Conservation (phyloP, 2,888 invertebrate genomes). For the Nymphalis polychloros region DNA sequence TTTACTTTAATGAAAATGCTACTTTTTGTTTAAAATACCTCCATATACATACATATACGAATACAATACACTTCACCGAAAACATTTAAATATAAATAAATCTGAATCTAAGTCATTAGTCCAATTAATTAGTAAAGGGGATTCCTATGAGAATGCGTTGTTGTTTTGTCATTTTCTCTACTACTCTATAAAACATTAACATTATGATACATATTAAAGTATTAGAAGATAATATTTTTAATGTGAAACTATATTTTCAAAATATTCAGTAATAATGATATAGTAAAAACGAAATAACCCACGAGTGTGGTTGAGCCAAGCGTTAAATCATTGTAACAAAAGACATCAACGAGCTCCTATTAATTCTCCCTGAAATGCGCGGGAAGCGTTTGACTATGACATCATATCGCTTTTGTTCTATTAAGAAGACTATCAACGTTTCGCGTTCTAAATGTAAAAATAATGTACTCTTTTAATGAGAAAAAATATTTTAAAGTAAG, state of each 20-base stretch:
- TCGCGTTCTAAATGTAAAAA: background rate
- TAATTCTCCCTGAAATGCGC: slow-evolving; percentile 28
- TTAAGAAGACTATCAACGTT: background rate
- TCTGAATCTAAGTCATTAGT: too few species aligned
- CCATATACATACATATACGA: too few species aligned
- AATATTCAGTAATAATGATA: background rate
- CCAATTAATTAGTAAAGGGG: too few species aligned
- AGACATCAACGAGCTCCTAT: slow-evolving; percentile 73
- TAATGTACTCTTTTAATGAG: background rate
- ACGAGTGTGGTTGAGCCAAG: slow-evolving; percentile 30
- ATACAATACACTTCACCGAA: too few species aligned
- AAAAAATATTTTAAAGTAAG: slow-evolving; percentile 13
- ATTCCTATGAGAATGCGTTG: too few species aligned
- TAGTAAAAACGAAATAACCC: background rate
- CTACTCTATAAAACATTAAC: too few species aligned
- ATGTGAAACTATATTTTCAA: background rate
- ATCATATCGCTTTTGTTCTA: slow-evolving; percentile 1
- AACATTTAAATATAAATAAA: too few species aligned
- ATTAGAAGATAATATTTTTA: too few species aligned
- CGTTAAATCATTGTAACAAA: slow-evolving; percentile 51
- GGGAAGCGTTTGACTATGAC: slow-evolving; percentile 4
- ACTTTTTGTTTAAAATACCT: too few species aligned
- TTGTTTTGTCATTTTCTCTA: too few species aligned
- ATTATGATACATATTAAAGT: too few species aligned
- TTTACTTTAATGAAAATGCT: too few species aligned